Base-by-base conservation (phyloP, 2,888 invertebrate species). In the Sphaerophoria rueppellii region DNA sequence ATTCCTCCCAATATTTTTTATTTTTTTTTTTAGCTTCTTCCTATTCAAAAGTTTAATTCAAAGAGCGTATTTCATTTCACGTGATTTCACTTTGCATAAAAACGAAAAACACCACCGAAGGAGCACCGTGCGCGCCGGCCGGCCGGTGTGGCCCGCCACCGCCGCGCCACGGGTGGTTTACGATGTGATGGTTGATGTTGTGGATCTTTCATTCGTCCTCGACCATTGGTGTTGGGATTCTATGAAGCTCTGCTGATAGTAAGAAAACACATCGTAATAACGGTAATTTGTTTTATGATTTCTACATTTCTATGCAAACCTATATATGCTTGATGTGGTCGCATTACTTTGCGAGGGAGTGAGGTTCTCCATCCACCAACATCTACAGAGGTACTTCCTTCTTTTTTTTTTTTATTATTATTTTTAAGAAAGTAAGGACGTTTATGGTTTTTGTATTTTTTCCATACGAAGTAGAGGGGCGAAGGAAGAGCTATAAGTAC, bases 21-120 rank as follows among this genome's bases (percentile, higher is more conserved):
- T 58, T 58, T 58, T 57, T n/a, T 55, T 6, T n/a, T 46, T 2
- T 4, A 6, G 6, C n/a, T n/a, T 37, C 9, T 60, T 6, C 9
- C 14, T 48, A 60, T 82, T 76, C 65, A n/a, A 79, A 79, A 79
- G 60, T 67, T 75, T 71, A 78, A 75, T 83, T 75, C 83, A 67
- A 52, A 67, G 75, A 67, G 57, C 80, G 75, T 80, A 80, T 80
- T 83, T 80, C 75, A 80, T 71, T 80, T 80, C 83, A 80, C 83
- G 79, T 80, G 83, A 83, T 80, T 83, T 83, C 83, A 76, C 71
- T 83, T 83, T 80, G 83, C 80, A 75, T 83, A 80, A 80, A 80
- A 57, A 24, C 24, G 2, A 24, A 24, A 24, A 24, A 24, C 24
- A 24, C 24, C 2, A 24, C 24, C 24, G 24, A 24, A 24, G 24